These are phyloP conservation scores for Cinara cedri DNA, from an alignment of 2,888 invertebrate species.

Conservation along the genomic window DNA sequence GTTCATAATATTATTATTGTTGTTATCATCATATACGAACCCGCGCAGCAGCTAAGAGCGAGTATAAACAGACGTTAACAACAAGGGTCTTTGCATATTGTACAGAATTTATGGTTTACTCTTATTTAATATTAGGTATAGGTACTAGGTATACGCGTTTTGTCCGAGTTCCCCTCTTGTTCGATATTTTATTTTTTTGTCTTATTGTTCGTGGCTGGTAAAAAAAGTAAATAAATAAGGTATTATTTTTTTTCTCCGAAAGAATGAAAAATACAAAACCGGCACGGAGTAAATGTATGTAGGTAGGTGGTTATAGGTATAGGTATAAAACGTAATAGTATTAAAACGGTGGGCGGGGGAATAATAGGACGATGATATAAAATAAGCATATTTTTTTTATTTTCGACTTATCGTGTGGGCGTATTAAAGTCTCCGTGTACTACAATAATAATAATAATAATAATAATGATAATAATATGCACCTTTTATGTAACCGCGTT, in stretches of 20 bases:
- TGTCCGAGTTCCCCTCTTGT: slow-evolving; percentile 20
- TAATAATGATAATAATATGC: not conserved
- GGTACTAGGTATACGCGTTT: slow-evolving; percentile 16
- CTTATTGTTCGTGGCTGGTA: not conserved
- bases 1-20: not conserved
- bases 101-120: slow-evolving; percentile 19
- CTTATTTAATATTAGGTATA: not conserved
- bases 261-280: not conserved
- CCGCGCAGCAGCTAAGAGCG: slow-evolving; percentile 6
- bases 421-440: slow-evolving; percentile 41
- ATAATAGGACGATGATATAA: slow-evolving; percentile 4
- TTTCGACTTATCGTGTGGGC: slow-evolving; percentile 32
- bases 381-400: slow-evolving; percentile 23
- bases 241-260: slow-evolving; percentile 17
- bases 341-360: slow-evolving; percentile 27
- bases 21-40: too few species aligned
- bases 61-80: slow-evolving; percentile 43
- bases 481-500: not conserved
- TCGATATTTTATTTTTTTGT: slow-evolving; percentile 14
- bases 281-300: too few species aligned
- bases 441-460: too few species aligned
- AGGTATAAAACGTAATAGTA: slow-evolving; percentile 31
- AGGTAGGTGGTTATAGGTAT: too few species aligned
- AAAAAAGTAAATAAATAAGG: slow-evolving; percentile 43
- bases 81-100: slow-evolving; percentile 46